These are phyloP conservation scores for Hydrolagus colliei DNA, from an alignment of 2,797 vertebrate species.

Conservation along the genomic window DNA sequence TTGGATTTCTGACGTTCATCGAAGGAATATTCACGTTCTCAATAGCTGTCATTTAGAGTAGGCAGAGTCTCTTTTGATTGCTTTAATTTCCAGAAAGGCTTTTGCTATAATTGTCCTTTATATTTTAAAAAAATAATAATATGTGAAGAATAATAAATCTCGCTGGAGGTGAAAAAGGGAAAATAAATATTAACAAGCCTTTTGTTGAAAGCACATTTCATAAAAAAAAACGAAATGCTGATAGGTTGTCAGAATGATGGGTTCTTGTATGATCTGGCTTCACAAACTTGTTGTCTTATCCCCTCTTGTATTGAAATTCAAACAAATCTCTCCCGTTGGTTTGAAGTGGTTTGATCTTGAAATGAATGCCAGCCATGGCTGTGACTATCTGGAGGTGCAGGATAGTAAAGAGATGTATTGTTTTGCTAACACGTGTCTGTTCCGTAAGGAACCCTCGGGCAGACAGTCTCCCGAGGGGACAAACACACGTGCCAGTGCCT, in stretches of 20 bases:
- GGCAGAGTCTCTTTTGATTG: not conserved
- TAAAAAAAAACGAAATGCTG: not conserved
- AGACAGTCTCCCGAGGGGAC: conserved; percentile 46
- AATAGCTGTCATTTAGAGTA: not conserved
- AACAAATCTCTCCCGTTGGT: not conserved
- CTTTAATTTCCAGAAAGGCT: not conserved
- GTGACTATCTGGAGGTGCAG: not conserved
- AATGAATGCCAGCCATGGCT: not conserved
- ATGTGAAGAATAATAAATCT: not conserved
- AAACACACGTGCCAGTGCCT: conserved; percentile 46
- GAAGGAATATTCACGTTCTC: conserved; percentile 2
- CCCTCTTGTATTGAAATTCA: too few species aligned
- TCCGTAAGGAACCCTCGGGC: conserved; percentile 44
- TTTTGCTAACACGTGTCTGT: conserved; percentile 42
- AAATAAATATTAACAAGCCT: not conserved
- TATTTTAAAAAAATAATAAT: too few species aligned
- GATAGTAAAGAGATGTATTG: conserved; percentile 26
- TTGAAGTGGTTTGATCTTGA: not conserved
- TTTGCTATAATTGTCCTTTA: too few species aligned
- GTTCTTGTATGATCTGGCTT: not conserved
- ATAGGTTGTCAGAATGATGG: not conserved
- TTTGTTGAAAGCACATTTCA: not conserved
- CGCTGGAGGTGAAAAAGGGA: not conserved
- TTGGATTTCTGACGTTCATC: not conserved
- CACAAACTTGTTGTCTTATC: too few species aligned